Percentiles rank a stretch among this genome's conserved stretches.
Conservation (phyloP, 2,797 vertebrate genomes). For the Melanotaenia trifasciata region DNA sequence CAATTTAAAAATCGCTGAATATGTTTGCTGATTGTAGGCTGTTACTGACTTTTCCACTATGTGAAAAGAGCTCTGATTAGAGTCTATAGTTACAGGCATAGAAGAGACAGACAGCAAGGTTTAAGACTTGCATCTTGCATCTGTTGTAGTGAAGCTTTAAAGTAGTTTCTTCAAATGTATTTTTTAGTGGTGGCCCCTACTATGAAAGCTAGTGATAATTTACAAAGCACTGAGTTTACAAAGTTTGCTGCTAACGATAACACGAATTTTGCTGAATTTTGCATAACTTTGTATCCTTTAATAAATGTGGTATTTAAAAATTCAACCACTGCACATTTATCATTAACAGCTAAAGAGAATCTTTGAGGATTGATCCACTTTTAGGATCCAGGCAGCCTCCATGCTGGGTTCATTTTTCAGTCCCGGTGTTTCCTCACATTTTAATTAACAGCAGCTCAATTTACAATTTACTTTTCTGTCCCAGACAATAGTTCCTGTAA, state of each 20-base stretch:
- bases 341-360: not conserved
- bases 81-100: conserved; percentile 55
- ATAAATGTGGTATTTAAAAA: not conserved
- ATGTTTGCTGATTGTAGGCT: conserved; percentile 92
- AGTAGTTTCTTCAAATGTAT: conserved; percentile 40
- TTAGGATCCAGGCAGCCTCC: not conserved
- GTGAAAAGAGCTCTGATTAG: conserved; percentile 88
- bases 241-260: not conserved
- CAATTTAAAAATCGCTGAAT: conserved; percentile 87
- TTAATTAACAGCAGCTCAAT: not conserved
- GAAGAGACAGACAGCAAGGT: conserved; percentile 62
- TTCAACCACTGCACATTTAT: not conserved
- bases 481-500: not conserved
- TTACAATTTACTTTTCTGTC: not conserved
- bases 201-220: conserved; percentile 46
- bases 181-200: conserved; percentile 37
- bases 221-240: conserved; percentile 19
- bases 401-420: not conserved
- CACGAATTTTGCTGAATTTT: not conserved
- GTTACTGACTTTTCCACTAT: conserved; percentile 90
- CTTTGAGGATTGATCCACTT: not conserved
- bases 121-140: conserved; percentile 77
- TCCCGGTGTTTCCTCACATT: not conserved
- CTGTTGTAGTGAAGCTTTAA: conserved; percentile 63
- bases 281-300: not conserved